Conservation (phyloP, 2,797 vertebrate species). For the Dermochelys coriacea region DNA sequence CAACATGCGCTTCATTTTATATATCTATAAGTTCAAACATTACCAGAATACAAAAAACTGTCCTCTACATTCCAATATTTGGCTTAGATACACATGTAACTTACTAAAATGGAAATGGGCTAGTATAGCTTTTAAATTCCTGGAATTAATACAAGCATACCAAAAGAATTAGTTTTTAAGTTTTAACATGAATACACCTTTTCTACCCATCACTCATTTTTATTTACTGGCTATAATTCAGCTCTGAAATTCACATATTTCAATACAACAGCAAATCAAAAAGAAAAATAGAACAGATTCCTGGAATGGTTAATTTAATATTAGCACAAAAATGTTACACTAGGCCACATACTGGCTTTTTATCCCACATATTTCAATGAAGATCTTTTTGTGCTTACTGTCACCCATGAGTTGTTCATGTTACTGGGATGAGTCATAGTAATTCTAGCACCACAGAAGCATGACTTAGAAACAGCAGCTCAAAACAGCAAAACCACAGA, state of each 20-base stretch:
- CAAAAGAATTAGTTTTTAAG: neutral
- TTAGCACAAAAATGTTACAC: neutral
- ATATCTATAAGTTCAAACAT: neutral
- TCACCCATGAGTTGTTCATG: conserved; percentile 56
- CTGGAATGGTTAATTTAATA: neutral
- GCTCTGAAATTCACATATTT: neutral
- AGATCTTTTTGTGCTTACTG: conserved; percentile 37
- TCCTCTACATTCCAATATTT: neutral
- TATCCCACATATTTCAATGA: neutral
- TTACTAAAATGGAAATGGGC: neutral
- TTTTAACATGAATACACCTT: neutral
- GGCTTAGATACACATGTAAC: accelerated
- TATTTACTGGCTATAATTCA: neutral
- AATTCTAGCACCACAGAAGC: conserved; percentile 61
- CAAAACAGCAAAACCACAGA: conserved; percentile 66
- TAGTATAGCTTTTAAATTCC: neutral
- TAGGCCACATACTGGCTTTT: conserved; percentile 21
- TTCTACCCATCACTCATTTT: neutral
- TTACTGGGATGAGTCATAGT: conserved; percentile 66
- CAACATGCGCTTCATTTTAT: neutral
- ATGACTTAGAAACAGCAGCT: conserved; percentile 65
- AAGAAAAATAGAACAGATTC: neutral
- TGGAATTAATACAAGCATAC: neutral
- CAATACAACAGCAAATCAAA: neutral
- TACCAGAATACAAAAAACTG: neutral